Evolutionary conservation across 2,888 invertebrate genomes (phyloP), one percentile per base, ranked within the genome.

Genomic region (Neocrepidodera transversa): DNA sequence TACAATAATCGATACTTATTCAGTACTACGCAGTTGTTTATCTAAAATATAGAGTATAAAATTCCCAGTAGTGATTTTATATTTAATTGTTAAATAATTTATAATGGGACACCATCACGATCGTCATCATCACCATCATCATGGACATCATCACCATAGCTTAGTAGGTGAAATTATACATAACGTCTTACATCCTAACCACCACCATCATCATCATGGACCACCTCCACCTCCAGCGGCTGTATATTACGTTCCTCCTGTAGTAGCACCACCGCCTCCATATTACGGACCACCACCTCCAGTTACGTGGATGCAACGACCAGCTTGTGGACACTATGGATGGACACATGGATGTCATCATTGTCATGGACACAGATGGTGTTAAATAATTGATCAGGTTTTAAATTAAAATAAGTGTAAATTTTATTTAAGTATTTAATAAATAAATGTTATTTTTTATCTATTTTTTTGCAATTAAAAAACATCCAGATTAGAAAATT

Each of bases 311-410:
- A 32, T 28, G 18, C n/a, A 17, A 7, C 35, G n/a, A 13, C 48
- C 48, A 2, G 17, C 48, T 32, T 48, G 48, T 18, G 48, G 48
- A 18, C 48, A 48, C 32, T 11, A 18, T n/a, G 32, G 32, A 1
- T 48, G 32, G n/a, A 17, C 18, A 10, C 20, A 48, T 11, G 32
- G 32, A 6, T 48, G 48, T 11, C 11, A 48, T 7, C 48, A 48
- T 11, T 48, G 48, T 18, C 48, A 48, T 30, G 16, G 30, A 3
- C 28, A 45, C 28, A 13, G 28, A 26, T 45, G 28, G 20, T 45
- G 26, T n/a, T n/a, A n/a, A n/a, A n/a, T n/a, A n/a, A n/a, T n/a
- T n/a, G n/a, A n/a, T n/a, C n/a, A n/a, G n/a, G n/a, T n/a, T n/a
- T n/a, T n/a, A n/a, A n/a, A n/a, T n/a, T n/a, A n/a, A n/a, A n/a